phyloP scores from a whole-genome alignment of 2,797 vertebrate genomes.

The Lepidocolaptes lacrymiger region DNA sequence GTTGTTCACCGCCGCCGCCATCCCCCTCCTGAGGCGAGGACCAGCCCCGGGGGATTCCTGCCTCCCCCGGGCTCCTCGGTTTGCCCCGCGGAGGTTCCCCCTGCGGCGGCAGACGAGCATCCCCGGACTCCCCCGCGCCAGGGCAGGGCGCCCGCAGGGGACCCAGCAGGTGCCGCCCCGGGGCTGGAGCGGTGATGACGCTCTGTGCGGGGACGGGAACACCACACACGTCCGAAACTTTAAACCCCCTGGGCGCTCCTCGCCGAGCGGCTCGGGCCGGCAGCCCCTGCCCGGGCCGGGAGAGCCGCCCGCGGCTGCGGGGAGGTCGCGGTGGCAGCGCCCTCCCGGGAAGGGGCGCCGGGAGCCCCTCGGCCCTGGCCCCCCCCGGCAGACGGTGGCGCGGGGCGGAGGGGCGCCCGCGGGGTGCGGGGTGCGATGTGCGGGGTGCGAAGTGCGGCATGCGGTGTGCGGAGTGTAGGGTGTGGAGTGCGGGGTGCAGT shows the following conservation, averaged over 20 bases:
- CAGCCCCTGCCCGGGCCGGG: not conserved
- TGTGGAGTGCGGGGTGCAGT: not conserved
- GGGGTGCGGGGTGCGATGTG: not conserved
- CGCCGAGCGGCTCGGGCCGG: rapidly evolving
- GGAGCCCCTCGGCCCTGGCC: not conserved
- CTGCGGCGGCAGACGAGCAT: rapidly evolving
- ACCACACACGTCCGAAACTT: not conserved
- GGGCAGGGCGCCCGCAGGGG: not conserved
- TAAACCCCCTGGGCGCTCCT: not conserved
- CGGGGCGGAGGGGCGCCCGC: not conserved
- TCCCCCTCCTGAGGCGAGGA: not conserved
- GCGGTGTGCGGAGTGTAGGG: not conserved
- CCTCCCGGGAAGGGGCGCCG: not conserved
- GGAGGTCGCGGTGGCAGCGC: not conserved
- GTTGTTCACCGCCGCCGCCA: not conserved
- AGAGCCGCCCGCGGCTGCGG: not conserved
- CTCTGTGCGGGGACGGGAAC: not conserved
- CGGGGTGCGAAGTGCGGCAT: too few species aligned
- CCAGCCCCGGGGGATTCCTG: not conserved
- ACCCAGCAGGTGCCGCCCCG: not conserved
- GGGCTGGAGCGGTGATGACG: not conserved
- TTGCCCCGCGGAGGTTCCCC: not conserved
- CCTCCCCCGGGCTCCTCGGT: not conserved
- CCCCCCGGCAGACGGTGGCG: not conserved
- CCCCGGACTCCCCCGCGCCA: rapidly evolving